Conservation (phyloP, 2,888 invertebrate species). For the Gonocerus acuteangulatus region DNA sequence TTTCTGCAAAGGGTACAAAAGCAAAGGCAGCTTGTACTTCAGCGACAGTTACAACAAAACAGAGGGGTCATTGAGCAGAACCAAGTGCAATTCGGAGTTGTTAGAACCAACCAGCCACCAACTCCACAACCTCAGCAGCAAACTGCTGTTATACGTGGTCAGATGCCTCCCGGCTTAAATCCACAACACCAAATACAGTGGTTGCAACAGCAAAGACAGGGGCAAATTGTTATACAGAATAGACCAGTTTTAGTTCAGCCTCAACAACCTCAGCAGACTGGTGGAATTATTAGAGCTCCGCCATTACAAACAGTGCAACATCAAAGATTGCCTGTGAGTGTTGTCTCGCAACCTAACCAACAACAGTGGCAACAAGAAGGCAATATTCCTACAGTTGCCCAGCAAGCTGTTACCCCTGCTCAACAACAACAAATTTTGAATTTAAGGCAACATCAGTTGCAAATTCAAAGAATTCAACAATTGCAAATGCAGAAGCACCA, state of each 20-base stretch:
- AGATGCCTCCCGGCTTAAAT: slow-evolving; percentile 36
- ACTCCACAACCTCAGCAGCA: slow-evolving; percentile 46
- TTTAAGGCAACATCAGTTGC: slow-evolving; percentile 47
- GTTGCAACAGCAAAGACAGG: slow-evolving; percentile 48
- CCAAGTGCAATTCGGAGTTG: slow-evolving; percentile 27
- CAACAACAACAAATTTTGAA: slow-evolving; percentile 39
- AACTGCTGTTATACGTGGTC: slow-evolving; percentile 61
- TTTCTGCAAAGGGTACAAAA: slow-evolving; percentile 67
- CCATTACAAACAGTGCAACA: slow-evolving; percentile 31
- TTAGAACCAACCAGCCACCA: slow-evolving; percentile 28
- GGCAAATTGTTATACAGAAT: slow-evolving; percentile 43
- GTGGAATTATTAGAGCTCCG: slow-evolving; percentile 29
- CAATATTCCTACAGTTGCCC: slow-evolving; percentile 43
- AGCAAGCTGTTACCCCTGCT: slow-evolving; percentile 36
- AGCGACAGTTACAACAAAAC: slow-evolving; percentile 48
- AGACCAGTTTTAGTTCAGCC: slow-evolving; percentile 48
- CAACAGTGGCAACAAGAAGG: slow-evolving; percentile 48
- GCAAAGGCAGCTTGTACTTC: slow-evolving; percentile 51
- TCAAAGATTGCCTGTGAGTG: slow-evolving; percentile 34
- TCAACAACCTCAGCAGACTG: slow-evolving; percentile 29
- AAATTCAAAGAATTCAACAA: slow-evolving; percentile 54
- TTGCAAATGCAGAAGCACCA: slow-evolving; percentile 49
- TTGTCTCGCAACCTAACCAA: slow-evolving; percentile 31
- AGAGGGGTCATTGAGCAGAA: slow-evolving; percentile 25
- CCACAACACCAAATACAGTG: slow-evolving; percentile 50